Conservation (phyloP, 2,888 invertebrate species). For the Balanococcus diminutus region DNA sequence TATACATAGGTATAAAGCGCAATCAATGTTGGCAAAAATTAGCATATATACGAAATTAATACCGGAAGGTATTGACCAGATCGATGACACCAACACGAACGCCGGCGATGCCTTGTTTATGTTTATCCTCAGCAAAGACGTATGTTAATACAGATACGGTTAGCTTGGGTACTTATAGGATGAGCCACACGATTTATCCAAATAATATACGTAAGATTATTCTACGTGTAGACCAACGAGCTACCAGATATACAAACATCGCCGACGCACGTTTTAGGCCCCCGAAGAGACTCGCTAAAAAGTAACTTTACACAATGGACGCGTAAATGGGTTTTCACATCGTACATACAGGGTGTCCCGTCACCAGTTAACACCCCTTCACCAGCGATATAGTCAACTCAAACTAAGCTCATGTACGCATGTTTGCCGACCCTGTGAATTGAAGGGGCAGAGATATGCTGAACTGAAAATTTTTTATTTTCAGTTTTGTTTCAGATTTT, state of each 20-base stretch:
- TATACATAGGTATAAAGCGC: neutral
- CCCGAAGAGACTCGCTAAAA: neutral
- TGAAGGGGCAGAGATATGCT: too few relatives aligned
- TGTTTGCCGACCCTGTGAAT: too few relatives aligned
- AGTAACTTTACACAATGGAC: slow-evolving; percentile 20
- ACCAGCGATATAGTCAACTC: too few relatives aligned
- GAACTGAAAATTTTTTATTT: too few relatives aligned
- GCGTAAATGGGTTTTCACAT: slow-evolving; percentile 17
- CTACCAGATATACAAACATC: neutral
- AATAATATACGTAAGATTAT: neutral
- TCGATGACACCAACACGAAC: too few relatives aligned
- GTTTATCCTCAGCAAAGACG: neutral
- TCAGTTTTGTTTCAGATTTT: too few relatives aligned
- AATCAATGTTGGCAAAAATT: neutral
- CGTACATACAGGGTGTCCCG: too few relatives aligned
- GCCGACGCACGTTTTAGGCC: neutral
- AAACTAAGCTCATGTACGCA: too few relatives aligned
- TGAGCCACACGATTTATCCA: neutral
- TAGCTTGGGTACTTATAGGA: neutral
- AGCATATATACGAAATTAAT: neutral
- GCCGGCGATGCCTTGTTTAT: neutral
- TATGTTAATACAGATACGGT: too few relatives aligned
- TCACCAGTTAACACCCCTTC: too few relatives aligned
- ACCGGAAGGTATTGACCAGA: neutral
- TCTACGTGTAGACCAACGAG: neutral